Percentiles rank a stretch among this genome's conserved stretches.
Evolutionary conservation across 2,113 vertebrate genomes (phyloP).

Genomic region (Nettapus auritus): DNA sequence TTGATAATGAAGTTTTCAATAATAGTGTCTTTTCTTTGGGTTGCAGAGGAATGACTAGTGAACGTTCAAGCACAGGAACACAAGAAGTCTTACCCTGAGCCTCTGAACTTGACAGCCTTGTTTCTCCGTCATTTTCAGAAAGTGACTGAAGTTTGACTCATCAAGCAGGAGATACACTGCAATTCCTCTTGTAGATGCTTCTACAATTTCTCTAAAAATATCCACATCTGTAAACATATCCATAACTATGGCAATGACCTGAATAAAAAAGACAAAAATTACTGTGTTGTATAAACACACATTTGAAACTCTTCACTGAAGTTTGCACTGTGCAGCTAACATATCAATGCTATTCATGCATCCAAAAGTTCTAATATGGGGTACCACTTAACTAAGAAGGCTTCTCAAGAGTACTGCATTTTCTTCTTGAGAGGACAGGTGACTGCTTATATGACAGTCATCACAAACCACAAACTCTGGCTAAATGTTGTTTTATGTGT

Average conservation of each 20-base stretch:
- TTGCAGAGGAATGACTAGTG: background rate
- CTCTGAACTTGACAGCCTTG: constrained; percentile 91
- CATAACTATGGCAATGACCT: constrained; percentile 96
- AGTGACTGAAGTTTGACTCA: constrained; percentile 85
- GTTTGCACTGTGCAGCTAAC: background rate
- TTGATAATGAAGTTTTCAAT: background rate
- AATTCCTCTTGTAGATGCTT: constrained; percentile 88
- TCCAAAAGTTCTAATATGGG: background rate
- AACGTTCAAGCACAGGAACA: background rate
- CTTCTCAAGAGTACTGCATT: background rate
- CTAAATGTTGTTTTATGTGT: background rate
- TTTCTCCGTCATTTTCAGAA: constrained; percentile 90
- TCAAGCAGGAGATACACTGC: constrained; percentile 92
- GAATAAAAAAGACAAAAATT: constrained; percentile 44
- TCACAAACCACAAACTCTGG: background rate
- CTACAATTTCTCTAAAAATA: constrained; percentile 93
- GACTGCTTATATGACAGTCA: background rate
- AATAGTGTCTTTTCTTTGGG: background rate
- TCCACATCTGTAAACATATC: constrained; percentile 95
- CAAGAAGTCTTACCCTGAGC: constrained; percentile 86
- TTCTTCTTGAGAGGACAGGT: background rate
- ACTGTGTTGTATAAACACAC: background rate
- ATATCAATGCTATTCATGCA: background rate
- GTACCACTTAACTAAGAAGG: background rate
- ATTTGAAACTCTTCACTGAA: background rate